Percentiles rank a stretch among this genome's conserved stretches.
Evolutionary conservation across 1,140 invertebrate genomes (phyloP).

Genomic region (Dolichoris vasculosae): DNA sequence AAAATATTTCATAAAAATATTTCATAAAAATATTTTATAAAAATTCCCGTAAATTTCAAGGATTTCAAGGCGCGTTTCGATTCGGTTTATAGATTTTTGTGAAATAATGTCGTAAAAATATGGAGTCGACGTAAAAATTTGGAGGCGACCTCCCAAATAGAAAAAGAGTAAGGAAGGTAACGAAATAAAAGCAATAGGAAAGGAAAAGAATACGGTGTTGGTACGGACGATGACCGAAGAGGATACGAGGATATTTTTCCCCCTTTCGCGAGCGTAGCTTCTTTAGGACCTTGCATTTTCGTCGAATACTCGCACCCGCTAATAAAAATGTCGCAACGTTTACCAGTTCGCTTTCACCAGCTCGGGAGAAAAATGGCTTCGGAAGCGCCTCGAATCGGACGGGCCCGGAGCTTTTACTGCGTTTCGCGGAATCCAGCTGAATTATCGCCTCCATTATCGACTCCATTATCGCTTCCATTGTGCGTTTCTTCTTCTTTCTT

Average conservation of each 20-base stretch:
- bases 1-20: too few species aligned
- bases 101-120: too few species aligned
- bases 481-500: too few species aligned
- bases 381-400: background rate
- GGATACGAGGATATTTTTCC: too few species aligned
- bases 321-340: constrained; percentile 23
- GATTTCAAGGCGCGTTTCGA: too few species aligned
- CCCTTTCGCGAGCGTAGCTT: background rate
- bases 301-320: background rate
- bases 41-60: too few species aligned
- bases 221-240: too few species aligned
- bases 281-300: background rate
- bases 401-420: constrained; percentile 2
- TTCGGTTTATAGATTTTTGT: too few species aligned
- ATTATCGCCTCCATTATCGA: background rate
- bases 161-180: background rate
- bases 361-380: too few species aligned
- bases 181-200: background rate
- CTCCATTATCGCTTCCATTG: background rate
- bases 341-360: background rate
- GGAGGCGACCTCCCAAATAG: background rate
- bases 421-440: constrained; percentile 13
- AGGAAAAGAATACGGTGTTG: background rate
- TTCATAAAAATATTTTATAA: too few species aligned
- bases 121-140: too few species aligned